These are phyloP conservation scores for Scortum barcoo DNA, from an alignment of 2,113 vertebrate species.

Conservation along the genomic window DNA sequence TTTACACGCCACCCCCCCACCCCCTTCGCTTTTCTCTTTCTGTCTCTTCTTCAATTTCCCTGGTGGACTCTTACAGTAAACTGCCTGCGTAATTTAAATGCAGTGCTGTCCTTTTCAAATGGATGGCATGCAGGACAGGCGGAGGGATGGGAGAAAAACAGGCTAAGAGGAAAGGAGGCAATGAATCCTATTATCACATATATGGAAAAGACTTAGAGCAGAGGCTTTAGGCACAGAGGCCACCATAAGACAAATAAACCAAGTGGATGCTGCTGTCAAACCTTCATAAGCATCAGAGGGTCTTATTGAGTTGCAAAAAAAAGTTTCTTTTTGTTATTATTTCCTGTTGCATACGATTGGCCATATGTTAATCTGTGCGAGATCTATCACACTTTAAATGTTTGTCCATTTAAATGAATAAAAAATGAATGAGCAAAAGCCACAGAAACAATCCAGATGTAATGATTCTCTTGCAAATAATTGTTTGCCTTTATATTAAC, in stretches of 20 bases:
- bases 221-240: constrained; percentile 25
- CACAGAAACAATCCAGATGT: too few relatives aligned
- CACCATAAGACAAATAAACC: constrained; percentile 41
- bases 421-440: too few relatives aligned
- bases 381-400: too few relatives aligned
- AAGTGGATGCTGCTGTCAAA: constrained; percentile 19
- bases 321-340: constrained; percentile 25
- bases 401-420: not conserved
- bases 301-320: constrained; percentile 7
- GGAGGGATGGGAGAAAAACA: constrained; percentile 32
- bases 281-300: not conserved
- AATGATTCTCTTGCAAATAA: too few relatives aligned
- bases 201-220: constrained; percentile 62
- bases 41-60: constrained; percentile 77
- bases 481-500: too few relatives aligned
- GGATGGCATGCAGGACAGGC: constrained; percentile 59
- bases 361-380: not conserved
- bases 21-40: constrained; percentile 34
- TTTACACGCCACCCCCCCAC: constrained; percentile 21
- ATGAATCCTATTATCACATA: constrained; percentile 79
- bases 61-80: constrained; percentile 83
- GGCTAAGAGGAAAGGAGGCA: constrained; percentile 53
- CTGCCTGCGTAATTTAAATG: constrained; percentile 83
- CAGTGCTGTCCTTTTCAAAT: constrained; percentile 74
- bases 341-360: not conserved